phyloP scores from a whole-genome alignment of 1,140 invertebrate species.

The Diorhabda carinulata region DNA sequence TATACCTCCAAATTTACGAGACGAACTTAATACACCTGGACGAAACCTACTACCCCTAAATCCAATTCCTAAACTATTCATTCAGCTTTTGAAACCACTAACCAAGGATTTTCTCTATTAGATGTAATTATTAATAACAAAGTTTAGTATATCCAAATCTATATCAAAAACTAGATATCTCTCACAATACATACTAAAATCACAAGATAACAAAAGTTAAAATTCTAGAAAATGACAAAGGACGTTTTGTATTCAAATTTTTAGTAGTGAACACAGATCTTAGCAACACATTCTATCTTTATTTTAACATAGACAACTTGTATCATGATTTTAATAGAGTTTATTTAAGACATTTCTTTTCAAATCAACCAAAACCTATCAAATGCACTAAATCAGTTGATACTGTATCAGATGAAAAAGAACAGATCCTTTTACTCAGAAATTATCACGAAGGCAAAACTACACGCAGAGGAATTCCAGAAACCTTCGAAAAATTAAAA shows the following conservation, averaged over 20 bases:
- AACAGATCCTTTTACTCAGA: conserved; percentile 24
- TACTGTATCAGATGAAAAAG: conserved; percentile 17
- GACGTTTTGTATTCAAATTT: conserved; percentile 12
- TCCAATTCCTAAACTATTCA: too few species aligned
- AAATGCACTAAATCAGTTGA: conserved; percentile 17
- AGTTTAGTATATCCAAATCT: background rate
- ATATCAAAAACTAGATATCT: background rate
- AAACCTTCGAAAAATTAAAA: conserved; percentile 24
- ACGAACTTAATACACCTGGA: too few species aligned
- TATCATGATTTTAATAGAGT: conserved; percentile 19
- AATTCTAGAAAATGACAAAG: conserved; percentile 12
- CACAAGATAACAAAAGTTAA: conserved; percentile 19
- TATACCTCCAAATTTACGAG: too few species aligned
- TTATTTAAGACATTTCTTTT: conserved; percentile 13
- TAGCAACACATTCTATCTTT: conserved; percentile 12
- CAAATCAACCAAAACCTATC: conserved; percentile 16
- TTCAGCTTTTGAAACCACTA: too few species aligned
- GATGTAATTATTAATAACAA: conserved; percentile 9
- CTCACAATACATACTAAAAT: conserved; percentile 9
- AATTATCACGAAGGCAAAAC: conserved; percentile 25
- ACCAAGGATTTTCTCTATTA: too few species aligned
- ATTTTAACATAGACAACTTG: conserved; percentile 9
- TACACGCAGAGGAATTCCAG: conserved; percentile 24
- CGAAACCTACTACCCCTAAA: too few species aligned
- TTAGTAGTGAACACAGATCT: conserved; percentile 12